A percentile compares a stretch with the other conserved stretches of the same genome.
These are phyloP conservation scores for Megaleporinus macrocephalus DNA, from an alignment of 2,113 vertebrate species.

Conservation along the genomic window DNA sequence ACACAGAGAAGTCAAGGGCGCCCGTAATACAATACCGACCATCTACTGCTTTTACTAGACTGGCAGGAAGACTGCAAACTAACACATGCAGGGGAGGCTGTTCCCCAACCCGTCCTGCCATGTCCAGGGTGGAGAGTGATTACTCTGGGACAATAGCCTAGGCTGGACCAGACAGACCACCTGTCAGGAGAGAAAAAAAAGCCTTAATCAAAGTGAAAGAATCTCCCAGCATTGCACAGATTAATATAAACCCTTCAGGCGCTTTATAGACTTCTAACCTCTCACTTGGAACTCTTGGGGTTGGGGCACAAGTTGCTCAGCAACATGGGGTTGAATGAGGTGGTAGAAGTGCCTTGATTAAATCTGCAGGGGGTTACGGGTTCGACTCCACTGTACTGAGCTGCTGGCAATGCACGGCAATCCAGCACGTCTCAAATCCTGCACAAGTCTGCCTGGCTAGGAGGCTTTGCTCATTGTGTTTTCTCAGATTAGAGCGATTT, in stretches of 20 bases:
- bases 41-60: conserved; percentile 34
- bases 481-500: conserved; percentile 56
- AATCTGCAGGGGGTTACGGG: conserved; percentile 63
- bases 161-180: conserved; percentile 65
- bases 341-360: conserved; percentile 71
- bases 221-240: conserved; percentile 69
- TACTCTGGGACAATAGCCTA: conserved; percentile 71
- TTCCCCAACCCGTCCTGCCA: conserved; percentile 62
- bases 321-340: conserved; percentile 69
- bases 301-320: conserved; percentile 70
- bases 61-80: conserved; percentile 40
- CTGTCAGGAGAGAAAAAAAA: conserved; percentile 64
- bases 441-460: conserved; percentile 43
- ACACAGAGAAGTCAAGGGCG: conserved; percentile 42
- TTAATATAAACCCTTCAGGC: conserved; percentile 75
- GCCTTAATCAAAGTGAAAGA: conserved; percentile 66
- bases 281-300: conserved; percentile 53
- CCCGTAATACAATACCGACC: conserved; percentile 41
- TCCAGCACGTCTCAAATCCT: conserved; percentile 40
- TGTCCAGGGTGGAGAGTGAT: conserved; percentile 66
- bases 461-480: conserved; percentile 44
- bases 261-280: conserved; percentile 53
- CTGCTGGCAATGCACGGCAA: conserved; percentile 34
- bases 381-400: conserved; percentile 59
- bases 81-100: conserved; percentile 43